Percentiles rank a stretch among this genome's conserved stretches.
Conservation (phyloP, 2,797 vertebrate genomes). For the Meda fulgida region DNA sequence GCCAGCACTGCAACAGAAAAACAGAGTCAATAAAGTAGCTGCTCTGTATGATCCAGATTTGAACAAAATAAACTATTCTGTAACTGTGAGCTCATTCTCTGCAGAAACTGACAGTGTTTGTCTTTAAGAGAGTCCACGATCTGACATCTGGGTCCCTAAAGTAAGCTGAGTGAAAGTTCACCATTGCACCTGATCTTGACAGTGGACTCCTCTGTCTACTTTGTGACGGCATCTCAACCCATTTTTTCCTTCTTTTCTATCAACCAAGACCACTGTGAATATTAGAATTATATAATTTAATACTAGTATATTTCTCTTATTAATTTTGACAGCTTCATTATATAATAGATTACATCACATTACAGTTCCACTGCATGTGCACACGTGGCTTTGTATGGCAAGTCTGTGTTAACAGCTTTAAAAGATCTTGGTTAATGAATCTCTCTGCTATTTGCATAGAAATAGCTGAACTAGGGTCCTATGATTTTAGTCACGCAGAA, state of each 20-base stretch:
- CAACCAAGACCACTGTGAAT: not conserved
- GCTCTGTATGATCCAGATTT: not conserved
- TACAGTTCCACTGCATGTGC: not conserved
- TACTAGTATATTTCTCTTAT: not conserved
- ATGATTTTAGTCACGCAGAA: not conserved
- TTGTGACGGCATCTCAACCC: not conserved
- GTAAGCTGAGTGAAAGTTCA: not conserved
- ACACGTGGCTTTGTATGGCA: not conserved
- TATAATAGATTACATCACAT: not conserved
- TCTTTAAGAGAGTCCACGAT: not conserved
- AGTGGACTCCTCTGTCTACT: not conserved
- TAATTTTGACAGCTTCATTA: too few relatives aligned
- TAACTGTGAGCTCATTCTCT: not conserved
- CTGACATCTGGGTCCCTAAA: not conserved
- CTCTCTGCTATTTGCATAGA: not conserved
- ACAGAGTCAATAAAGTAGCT: not conserved
- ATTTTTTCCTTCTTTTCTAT: too few relatives aligned
- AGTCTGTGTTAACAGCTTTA: too few relatives aligned
- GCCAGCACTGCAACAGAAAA: conserved; percentile 84
- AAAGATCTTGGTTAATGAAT: not conserved
- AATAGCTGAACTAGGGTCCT: not conserved
- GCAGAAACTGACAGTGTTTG: not conserved
- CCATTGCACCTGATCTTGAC: not conserved
- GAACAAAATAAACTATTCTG: not conserved
- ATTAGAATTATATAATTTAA: not conserved